Evolutionary conservation across 2,888 invertebrate species (phyloP).

Genomic region (Mamestra brassicae): DNA sequence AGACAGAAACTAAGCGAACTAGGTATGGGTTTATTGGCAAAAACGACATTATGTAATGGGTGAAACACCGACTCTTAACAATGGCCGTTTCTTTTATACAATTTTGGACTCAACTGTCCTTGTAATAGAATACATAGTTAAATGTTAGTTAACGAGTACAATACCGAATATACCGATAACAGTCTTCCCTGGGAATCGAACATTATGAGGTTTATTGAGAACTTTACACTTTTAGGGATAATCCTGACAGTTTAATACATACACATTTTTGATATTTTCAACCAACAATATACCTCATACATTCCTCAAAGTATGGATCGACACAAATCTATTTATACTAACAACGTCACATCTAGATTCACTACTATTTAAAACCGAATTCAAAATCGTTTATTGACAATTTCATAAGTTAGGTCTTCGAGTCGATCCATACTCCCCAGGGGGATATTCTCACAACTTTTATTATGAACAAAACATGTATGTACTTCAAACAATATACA

Average conservation of each 20-base stretch:
- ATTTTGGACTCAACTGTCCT: constrained; percentile 56
- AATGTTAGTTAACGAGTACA: constrained; percentile 57
- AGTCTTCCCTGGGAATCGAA: constrained; percentile 45
- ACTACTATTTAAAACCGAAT: constrained; percentile 30
- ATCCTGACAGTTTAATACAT: background rate
- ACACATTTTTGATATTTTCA: background rate
- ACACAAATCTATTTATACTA: constrained; percentile 25
- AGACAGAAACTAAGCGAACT: constrained; percentile 86
- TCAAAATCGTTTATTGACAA: constrained; percentile 60
- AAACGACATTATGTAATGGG: constrained; percentile 63
- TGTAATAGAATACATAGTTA: constrained; percentile 59
- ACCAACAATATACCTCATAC: constrained; percentile 25
- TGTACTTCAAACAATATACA: constrained; percentile 65
- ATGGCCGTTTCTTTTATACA: constrained; percentile 59
- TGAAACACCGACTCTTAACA: constrained; percentile 60
- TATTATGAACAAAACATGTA: constrained; percentile 61
- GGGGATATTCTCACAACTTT: constrained; percentile 30
- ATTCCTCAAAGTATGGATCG: constrained; percentile 45
- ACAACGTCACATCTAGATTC: constrained; percentile 42
- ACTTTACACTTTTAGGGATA: constrained; percentile 10
- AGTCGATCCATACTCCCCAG: constrained; percentile 57
- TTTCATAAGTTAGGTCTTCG: constrained; percentile 58
- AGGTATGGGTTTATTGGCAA: constrained; percentile 81
- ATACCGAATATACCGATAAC: constrained; percentile 50
- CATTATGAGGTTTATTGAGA: constrained; percentile 30